Conservation (phyloP, 2,113 vertebrate species). For the Xiphias gladius region DNA sequence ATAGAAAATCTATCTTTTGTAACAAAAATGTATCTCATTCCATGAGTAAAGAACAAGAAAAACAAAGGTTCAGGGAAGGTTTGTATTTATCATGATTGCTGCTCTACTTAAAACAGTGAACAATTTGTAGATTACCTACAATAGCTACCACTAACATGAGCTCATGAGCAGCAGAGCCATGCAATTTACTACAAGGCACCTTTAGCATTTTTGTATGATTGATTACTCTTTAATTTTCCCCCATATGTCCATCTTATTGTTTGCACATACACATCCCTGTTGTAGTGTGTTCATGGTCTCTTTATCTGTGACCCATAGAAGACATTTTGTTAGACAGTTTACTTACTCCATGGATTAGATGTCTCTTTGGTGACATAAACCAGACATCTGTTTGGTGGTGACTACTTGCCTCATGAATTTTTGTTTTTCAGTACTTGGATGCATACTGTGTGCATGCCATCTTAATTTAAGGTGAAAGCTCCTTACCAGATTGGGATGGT, state of each 20-base stretch:
- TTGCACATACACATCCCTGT: no score
- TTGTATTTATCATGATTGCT: background rate
- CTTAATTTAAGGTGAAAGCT: background rate
- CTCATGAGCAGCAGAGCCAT: conserved; percentile 5
- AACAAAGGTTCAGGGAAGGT: background rate
- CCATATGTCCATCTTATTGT: background rate
- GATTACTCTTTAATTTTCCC: background rate
- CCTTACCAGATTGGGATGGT: background rate
- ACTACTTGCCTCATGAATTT: background rate
- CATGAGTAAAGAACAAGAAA: no score
- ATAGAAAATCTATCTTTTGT: no score
- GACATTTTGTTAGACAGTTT: background rate
- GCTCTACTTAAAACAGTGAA: no score
- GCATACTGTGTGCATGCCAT: no score
- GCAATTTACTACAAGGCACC: background rate
- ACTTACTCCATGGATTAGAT: background rate
- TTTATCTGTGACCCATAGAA: background rate
- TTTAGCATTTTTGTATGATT: background rate
- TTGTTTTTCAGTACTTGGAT: background rate
- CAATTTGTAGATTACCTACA: background rate
- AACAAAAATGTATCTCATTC: no score
- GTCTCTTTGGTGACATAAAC: background rate
- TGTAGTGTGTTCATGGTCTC: background rate
- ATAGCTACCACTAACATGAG: background rate
- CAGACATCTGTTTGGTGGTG: background rate